Evolutionary conservation across 2,888 invertebrate species (phyloP), one percentile per base, ranked within the genome.

Genomic region (Watsonalla cultraria): DNA sequence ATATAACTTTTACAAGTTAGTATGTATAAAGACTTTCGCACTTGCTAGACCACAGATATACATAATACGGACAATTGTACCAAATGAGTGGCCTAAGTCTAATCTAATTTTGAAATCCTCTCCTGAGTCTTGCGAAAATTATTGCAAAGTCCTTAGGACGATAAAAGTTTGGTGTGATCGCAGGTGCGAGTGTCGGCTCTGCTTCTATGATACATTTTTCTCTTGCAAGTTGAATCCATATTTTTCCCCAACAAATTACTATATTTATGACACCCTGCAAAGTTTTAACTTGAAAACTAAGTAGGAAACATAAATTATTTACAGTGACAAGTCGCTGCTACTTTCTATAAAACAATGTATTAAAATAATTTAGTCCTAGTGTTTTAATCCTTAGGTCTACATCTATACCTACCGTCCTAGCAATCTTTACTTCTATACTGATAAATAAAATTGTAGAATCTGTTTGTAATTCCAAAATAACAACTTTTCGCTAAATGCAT

Each of bases 121-220:
- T 11, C 11, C 42, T 5, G 42, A 34, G 14, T 48, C 14, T 39
- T 33, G 15, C 6, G 13, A 49, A 49, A 37, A 49, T 49, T 37
- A 13, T 49, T 37, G 8, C 8, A 11, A 37, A 33, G 11, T 49
- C 49, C 37, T 49, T 14, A 11, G 66, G 61, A 64, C 65, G 67
- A 72, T 64, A 62, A 70, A 84, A 81, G 77, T 82, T 80, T 67
- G 67, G 67, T 68, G 70, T 67, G 76, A 66, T 61, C 81, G 64
- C 86, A 85, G 86, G 85, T 86, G 85, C 66, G 72, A 61, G 59
- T 76, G 82, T 80, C 84, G 76, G 68, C 77, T 78, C 73, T 72
- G 70, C 74, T 81, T 74, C 73, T 62, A 68, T 70, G 74, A 79
- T 78, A 81, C 80, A 85, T 85, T 84, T 85, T 82, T 86, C 86